Conservation (phyloP, 2,888 invertebrate species). For the Melanostoma mellinum region DNA sequence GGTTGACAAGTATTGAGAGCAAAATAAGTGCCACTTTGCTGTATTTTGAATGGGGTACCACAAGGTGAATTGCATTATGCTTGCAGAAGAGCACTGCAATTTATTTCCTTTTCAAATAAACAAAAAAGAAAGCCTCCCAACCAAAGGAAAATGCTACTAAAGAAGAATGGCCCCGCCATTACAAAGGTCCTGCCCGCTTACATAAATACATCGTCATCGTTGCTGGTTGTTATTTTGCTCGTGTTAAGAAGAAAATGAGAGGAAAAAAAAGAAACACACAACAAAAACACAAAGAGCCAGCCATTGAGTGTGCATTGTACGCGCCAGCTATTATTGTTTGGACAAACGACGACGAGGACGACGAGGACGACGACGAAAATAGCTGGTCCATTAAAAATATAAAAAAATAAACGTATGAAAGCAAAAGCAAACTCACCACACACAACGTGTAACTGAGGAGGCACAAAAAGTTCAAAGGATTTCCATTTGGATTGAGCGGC, state of each 20-base stretch:
- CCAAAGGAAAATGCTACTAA: constrained; percentile 48
- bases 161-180: constrained; percentile 21
- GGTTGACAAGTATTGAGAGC: constrained; percentile 52
- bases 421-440: neutral
- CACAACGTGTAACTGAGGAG: neutral
- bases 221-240: neutral
- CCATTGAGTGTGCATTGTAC: constrained; percentile 59
- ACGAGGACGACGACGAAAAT: constrained; percentile 24
- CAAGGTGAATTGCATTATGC: constrained; percentile 71
- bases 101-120: constrained; percentile 65
- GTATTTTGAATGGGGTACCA: constrained; percentile 56
- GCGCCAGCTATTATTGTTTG: constrained; percentile 46
- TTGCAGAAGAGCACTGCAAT: constrained; percentile 62
- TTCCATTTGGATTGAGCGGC: constrained; percentile 4
- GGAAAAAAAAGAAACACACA: neutral
- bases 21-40: constrained; percentile 58
- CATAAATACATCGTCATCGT: constrained; percentile 30
- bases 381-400: constrained; percentile 47
- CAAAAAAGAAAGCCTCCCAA: constrained; percentile 44
- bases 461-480: constrained; percentile 17
- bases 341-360: neutral
- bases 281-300: constrained; percentile 25
- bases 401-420: neutral
- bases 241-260: constrained; percentile 40
- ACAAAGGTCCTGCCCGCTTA: constrained; percentile 53